Evolutionary conservation across 2,888 invertebrate species (phyloP), one percentile per base, ranked within the genome.

Genomic region (Orthosia gracilis): DNA sequence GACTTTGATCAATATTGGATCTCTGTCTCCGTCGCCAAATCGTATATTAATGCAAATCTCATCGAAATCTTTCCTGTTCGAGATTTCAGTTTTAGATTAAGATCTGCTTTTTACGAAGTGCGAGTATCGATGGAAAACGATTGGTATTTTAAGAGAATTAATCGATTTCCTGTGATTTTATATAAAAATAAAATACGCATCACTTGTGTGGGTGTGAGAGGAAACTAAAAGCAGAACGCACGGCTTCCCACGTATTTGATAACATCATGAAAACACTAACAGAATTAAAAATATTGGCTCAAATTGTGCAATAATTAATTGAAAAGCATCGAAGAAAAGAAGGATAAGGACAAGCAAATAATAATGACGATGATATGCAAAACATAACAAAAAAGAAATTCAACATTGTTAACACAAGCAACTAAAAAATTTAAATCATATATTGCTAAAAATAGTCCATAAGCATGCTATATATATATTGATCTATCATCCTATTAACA

Each of bases 1-100:
- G 77, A 69, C 77, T 75, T 78, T 78, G 76, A 86, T 86, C 85
- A 86, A 85, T 83, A 85, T 85, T 78, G 69, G 59, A 86, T 80
- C 71, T 75, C 76, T 73, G 67, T 86, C 73, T 80, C 69, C 49
- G 69, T 70, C 69, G 59, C 54, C 67, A 73, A 76, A 84, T 83
- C 65, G 84, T 73, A 84, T 84, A 82, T 84, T 84, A 82, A 86
- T 80, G 75, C 78, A 84, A 85, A 84, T 82, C 69, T 69, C 54
- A 73, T 73, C 61, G 76, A 73, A 71, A 74, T 82, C 76, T 82
- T 77, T 77, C 65, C 65, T 65, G 62, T 58, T 73, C 54, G 47
- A 68, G 69, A 77, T 79, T 69, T 76, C 75, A 74, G 55, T 76
- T 86, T 76, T 23, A 79, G 76, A 77, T 84, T 74, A 69, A 66